phyloP scores from a whole-genome alignment of 1,140 invertebrate genomes.

The Apis dorsata region DNA sequence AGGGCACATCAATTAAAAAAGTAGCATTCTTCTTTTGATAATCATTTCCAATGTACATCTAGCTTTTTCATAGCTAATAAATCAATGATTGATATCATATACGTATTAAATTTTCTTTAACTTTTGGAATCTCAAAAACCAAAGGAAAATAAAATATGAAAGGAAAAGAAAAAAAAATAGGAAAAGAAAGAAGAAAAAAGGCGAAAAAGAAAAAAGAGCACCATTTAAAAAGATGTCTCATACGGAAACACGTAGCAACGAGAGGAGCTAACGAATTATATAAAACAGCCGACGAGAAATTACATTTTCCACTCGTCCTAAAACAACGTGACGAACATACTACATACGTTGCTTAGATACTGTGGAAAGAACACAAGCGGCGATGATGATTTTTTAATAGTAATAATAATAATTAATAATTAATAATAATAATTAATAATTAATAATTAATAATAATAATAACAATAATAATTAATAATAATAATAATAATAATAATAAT shows the following conservation, averaged over 20 bases:
- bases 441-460: rapidly evolving
- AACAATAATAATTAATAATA: not conserved
- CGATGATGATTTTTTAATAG: constrained; percentile 48
- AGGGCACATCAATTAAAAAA: constrained; percentile 62
- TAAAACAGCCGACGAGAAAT: not conserved
- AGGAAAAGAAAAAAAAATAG: not conserved
- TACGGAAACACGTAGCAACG: not conserved
- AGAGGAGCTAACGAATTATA: not conserved
- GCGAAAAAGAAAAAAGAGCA: constrained; percentile 34
- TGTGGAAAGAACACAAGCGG: constrained; percentile 61
- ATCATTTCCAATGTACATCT: not conserved
- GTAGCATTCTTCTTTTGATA: constrained; percentile 41
- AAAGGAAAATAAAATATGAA: not conserved
- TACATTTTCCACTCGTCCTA: constrained; percentile 22
- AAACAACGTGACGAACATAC: not conserved
- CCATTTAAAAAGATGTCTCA: constrained; percentile 48
- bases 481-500: not conserved
- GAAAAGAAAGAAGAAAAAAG: too few relatives aligned
- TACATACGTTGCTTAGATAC: constrained; percentile 24
- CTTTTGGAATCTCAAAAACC: constrained; percentile 17
- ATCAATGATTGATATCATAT: constrained; percentile 10
- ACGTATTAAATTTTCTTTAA: constrained; percentile 13
- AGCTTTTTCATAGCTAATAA: not conserved
- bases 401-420: not conserved
- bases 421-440: too few relatives aligned